phyloP scores from a whole-genome alignment of 2,113 vertebrate species.

The Asarcornis scutulata region DNA sequence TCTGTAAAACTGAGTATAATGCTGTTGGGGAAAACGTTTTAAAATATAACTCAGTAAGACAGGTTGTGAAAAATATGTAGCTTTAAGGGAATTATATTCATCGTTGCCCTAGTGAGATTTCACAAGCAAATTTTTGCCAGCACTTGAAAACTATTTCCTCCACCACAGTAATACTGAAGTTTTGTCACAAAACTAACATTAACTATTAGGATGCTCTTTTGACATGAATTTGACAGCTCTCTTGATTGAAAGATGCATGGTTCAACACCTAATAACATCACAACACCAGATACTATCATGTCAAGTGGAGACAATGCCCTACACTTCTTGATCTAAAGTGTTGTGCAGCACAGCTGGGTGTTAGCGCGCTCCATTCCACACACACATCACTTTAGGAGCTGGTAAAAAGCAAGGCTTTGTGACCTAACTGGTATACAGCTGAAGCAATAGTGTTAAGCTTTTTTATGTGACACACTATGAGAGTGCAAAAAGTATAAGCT shows the following conservation, averaged over 20 bases:
- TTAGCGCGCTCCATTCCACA: conserved; percentile 5
- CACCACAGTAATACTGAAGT: not conserved
- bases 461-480: not conserved
- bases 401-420: not conserved
- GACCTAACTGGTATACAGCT: not conserved
- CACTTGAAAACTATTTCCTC: not conserved
- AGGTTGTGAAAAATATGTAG: not conserved
- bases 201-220: not conserved
- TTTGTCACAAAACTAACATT: not conserved
- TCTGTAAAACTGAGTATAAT: not conserved
- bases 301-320: not conserved
- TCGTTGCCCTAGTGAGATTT: not conserved
- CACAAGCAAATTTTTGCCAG: not conserved
- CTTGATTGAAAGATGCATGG: not conserved
- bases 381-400: not conserved
- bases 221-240: not conserved
- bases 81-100: not conserved
- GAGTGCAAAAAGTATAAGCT: not conserved
- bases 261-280: not conserved
- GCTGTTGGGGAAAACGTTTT: not conserved
- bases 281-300: not conserved
- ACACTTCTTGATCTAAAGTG: not conserved
- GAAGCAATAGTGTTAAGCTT: not conserved
- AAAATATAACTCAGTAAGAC: not conserved
- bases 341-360: not conserved